A percentile compares a stretch with the other conserved stretches of the same genome.
Conservation (phyloP, 2,888 invertebrate genomes). For the Phalera bucephala region DNA sequence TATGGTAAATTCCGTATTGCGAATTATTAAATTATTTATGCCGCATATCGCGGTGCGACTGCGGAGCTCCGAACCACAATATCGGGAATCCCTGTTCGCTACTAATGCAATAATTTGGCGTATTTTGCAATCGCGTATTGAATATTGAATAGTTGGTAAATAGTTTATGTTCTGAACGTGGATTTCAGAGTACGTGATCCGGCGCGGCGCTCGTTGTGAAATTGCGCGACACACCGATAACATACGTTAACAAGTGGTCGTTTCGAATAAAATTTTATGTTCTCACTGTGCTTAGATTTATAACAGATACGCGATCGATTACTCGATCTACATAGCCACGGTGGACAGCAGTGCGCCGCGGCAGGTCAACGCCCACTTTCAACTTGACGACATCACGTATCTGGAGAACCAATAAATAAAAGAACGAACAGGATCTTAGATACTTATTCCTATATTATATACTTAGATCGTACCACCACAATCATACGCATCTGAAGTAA, state of each 20-base stretch:
- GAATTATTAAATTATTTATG: conserved; percentile 84
- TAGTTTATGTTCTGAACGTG: conserved; percentile 80
- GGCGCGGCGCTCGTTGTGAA: conserved; percentile 69
- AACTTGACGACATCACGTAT: background rate
- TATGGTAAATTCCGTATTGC: conserved; percentile 82
- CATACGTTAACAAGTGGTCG: conserved; percentile 74
- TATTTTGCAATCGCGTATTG: conserved; percentile 83
- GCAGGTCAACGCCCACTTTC: conserved; percentile 1
- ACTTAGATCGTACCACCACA: too few relatives aligned
- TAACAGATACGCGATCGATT: conserved; percentile 55
- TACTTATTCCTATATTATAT: too few relatives aligned
- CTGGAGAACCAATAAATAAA: background rate
- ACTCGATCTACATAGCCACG: conserved; percentile 40
- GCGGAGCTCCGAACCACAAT: conserved; percentile 80
- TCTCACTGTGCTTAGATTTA: conserved; percentile 68
- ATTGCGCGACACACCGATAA: conserved; percentile 69
- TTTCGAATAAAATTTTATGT: conserved; percentile 68
- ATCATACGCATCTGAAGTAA: too few relatives aligned
- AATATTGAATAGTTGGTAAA: conserved; percentile 81
- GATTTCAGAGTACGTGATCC: conserved; percentile 79
- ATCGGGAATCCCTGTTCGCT: conserved; percentile 81
- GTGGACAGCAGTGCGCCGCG: conserved; percentile 20
- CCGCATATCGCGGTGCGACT: conserved; percentile 75
- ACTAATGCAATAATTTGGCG: conserved; percentile 83
- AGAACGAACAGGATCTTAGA: background rate